These are phyloP conservation scores for Neoascia interrupta DNA, from an alignment of 2,888 invertebrate species.

Conservation along the genomic window DNA sequence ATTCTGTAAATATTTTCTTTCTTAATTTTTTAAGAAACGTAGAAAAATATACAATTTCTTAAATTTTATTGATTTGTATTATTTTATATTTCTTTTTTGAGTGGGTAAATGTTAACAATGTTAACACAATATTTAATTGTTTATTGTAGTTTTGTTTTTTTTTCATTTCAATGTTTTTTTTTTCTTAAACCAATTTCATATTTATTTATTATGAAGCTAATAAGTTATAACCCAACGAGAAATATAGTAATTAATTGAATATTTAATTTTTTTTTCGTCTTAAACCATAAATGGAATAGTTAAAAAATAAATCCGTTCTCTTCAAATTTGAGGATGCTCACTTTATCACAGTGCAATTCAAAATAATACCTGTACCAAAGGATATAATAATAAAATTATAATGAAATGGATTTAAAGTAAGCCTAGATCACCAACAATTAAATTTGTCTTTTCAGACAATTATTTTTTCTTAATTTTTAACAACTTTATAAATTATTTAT, in stretches of 20 bases:
- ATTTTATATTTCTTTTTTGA: neutral
- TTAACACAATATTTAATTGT: neutral
- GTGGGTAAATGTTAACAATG: neutral
- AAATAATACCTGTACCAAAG: slow-evolving; percentile 1
- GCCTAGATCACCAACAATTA: neutral
- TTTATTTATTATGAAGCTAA: neutral
- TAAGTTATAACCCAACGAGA: too few species aligned
- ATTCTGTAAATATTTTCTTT: slow-evolving; percentile 31
- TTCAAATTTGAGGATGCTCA: slow-evolving; percentile 1
- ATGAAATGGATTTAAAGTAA: too few species aligned
- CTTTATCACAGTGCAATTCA: slow-evolving; percentile 48
- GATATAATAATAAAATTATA: neutral
- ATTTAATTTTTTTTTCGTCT: neutral
- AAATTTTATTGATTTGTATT: neutral
- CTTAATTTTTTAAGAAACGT: slow-evolving; percentile 46
- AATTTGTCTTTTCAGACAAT: neutral
- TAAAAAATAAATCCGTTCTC: neutral
- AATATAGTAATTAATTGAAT: too few species aligned
- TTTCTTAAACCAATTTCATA: neutral
- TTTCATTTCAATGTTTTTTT: too few species aligned
- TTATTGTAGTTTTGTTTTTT: neutral
- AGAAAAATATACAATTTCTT: slow-evolving; percentile 63
- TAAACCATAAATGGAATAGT: too few species aligned
- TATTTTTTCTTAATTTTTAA: neutral
- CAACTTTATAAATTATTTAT: neutral